Conservation (phyloP, 2,797 vertebrate species). For the Gouania willdenowi region DNA sequence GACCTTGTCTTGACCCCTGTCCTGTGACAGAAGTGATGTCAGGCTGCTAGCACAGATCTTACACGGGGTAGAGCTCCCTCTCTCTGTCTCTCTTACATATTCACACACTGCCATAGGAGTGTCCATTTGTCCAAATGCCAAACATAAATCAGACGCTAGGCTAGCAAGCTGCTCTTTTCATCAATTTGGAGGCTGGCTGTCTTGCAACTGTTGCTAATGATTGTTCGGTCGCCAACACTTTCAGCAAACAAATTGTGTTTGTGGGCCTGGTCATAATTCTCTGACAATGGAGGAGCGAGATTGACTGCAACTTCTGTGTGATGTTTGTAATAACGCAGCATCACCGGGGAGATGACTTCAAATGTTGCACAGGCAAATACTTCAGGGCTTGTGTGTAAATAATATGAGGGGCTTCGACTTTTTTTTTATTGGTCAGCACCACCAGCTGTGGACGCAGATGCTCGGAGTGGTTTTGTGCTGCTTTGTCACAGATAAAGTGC, state of each 20-base stretch:
- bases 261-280: conserved; percentile 7
- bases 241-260: conserved; percentile 22
- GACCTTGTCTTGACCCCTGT: conserved; percentile 65
- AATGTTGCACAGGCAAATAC: conserved; percentile 14
- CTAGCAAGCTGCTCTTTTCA: conserved; percentile 60
- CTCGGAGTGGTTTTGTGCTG: conserved; percentile 29
- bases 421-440: conserved; percentile 28
- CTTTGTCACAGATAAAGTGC: conserved; percentile 36
- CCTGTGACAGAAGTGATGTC: conserved; percentile 57
- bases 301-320: conserved; percentile 18
- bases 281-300: conserved; percentile 1
- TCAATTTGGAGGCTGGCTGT: conserved; percentile 29
- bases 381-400: conserved; percentile 32
- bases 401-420: conserved; percentile 22
- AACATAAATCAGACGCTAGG: conserved; percentile 64
- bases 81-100: conserved; percentile 48
- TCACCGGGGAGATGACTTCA: conserved; percentile 26
- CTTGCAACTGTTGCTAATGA: conserved; percentile 36
- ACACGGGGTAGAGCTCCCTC: conserved; percentile 9
- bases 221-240: conserved; percentile 20
- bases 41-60: conserved; percentile 43
- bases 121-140: conserved; percentile 60
- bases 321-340: conserved; percentile 28
- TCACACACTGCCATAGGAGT: conserved; percentile 50
- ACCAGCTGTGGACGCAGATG: conserved; percentile 51